Evolutionary conservation across 2,113 vertebrate species (phyloP).

Genomic region (Entelurus aequoreus): DNA sequence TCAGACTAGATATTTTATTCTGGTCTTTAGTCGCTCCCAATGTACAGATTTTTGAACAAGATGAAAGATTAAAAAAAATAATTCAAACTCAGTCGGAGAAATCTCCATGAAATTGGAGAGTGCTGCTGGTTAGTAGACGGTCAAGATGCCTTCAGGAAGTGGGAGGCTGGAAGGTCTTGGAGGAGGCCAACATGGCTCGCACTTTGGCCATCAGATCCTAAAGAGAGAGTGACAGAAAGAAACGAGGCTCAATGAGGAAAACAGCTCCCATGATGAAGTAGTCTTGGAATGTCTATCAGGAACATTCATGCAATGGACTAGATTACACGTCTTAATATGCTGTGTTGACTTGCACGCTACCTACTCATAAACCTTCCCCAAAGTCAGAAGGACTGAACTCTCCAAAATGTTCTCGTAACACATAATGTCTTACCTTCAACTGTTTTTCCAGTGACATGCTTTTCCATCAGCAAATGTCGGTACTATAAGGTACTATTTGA

Average conservation of each 20-base stretch:
- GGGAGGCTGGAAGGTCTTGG: slow-evolving; percentile 88
- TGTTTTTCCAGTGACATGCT: no score
- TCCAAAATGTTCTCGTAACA: no score
- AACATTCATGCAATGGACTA: neutral
- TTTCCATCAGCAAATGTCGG: no score
- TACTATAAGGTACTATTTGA: neutral
- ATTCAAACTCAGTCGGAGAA: slow-evolving; percentile 9
- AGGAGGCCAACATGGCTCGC: slow-evolving; percentile 94
- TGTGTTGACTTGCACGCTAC: no score
- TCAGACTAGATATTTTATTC: slow-evolving; percentile 11
- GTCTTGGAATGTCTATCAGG: neutral
- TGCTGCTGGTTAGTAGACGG: slow-evolving; percentile 7
- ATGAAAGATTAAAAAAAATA: slow-evolving; percentile 5
- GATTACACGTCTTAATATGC: no score
- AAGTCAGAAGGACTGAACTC: no score
- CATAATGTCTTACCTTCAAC: no score
- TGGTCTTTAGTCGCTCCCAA: neutral
- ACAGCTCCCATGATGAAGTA: neutral
- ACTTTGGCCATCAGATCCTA: slow-evolving; percentile 99
- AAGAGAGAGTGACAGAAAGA: slow-evolving; percentile 6
- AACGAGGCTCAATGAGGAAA: neutral
- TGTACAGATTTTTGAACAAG: slow-evolving; percentile 3
- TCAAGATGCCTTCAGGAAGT: slow-evolving; percentile 73
- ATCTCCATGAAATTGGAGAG: slow-evolving; percentile 33
- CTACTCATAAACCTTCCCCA: no score